Evolutionary conservation across 1,140 invertebrate genomes (phyloP), one percentile per base, ranked within the genome.

Genomic region (Harlomillsia oculata): DNA sequence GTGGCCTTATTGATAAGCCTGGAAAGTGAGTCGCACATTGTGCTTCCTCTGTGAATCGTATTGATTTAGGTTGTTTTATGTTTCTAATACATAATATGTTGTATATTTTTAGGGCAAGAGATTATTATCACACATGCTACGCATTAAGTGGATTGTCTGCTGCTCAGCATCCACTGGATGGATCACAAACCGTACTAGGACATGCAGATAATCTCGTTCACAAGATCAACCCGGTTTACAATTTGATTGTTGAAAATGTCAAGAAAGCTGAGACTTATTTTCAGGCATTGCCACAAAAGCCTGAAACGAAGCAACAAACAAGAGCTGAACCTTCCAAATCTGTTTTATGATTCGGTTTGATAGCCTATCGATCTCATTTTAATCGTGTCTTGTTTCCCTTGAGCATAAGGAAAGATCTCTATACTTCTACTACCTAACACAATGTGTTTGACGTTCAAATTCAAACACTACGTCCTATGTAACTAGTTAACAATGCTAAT

Each of bases 101-200:
- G 55, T 58, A 70, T 66, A 52, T 68, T 80, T 78, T 56, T 72
- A 92, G 88, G 71, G 75, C 78, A 48, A 75, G 83, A 63, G 96
- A 98, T 75, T 81, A 88, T 53, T 98, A 98, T 72, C 96, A 99
- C 69, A 97, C 93, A 1, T 97, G 94, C 72, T 98, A 99, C 69
- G 84, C 84, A 2, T 72, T 98, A 3, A 93, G 91, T 75, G 96
- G 95, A n/a, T 73, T 98, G 18, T 90, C 93, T 20, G 76, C 97
- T 49, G 84, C 92, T 28, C 95, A 98, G 73, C 85, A 94, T 76
- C 85, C 83, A 39, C 73, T 76, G 34, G 72, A 70, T 39, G 63
- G 67, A 25, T 65, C 75, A 46, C 72, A 70, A 60, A 73, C 69
- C 70, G 75, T 82, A 50, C 68, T 82, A 55, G 82, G 81, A 30